phyloP scores from a whole-genome alignment of 2,113 vertebrate species.

The Trinectes maculatus region DNA sequence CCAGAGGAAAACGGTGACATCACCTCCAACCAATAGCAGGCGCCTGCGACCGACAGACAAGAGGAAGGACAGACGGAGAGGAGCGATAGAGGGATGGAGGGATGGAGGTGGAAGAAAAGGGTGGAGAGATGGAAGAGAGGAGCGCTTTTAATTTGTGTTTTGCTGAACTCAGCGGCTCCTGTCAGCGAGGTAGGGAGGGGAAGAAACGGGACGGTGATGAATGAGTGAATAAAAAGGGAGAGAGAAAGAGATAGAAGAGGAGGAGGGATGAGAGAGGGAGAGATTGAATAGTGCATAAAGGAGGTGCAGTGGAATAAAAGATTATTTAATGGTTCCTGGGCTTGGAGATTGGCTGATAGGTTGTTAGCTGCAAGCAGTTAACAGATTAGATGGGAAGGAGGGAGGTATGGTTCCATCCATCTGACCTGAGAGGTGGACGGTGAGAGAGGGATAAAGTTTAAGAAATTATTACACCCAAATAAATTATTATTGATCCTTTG shows the following conservation, averaged over 20 bases:
- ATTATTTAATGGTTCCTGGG: constrained; percentile 26
- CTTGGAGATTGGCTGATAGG: constrained; percentile 14
- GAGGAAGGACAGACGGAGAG: constrained; percentile 3
- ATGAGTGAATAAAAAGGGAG: constrained; percentile 45
- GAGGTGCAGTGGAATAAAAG: constrained; percentile 35
- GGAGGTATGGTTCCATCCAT: constrained; percentile 8
- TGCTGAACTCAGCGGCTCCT: constrained; percentile 76
- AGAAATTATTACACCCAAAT: neutral
- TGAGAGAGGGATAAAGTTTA: constrained; percentile 1
- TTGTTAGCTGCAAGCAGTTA: constrained; percentile 11
- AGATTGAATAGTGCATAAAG: constrained; percentile 25
- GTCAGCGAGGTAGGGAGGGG: constrained; percentile 27
- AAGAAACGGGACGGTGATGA: constrained; percentile 41
- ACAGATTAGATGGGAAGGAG: neutral
- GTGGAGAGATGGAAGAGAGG: constrained; percentile 21
- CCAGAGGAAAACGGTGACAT: constrained; percentile 79
- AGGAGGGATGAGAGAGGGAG: constrained; percentile 4
- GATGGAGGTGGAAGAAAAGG: constrained; percentile 21
- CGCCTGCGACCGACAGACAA: neutral
- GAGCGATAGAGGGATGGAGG: constrained; percentile 24
- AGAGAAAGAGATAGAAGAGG: constrained; percentile 19
- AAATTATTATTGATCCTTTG: neutral
- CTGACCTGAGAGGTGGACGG: neutral
- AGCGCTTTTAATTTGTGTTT: constrained; percentile 69
- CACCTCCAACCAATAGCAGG: constrained; percentile 78